Conservation (phyloP, 2,888 invertebrate species). For the Dolichopus griseipennis region DNA sequence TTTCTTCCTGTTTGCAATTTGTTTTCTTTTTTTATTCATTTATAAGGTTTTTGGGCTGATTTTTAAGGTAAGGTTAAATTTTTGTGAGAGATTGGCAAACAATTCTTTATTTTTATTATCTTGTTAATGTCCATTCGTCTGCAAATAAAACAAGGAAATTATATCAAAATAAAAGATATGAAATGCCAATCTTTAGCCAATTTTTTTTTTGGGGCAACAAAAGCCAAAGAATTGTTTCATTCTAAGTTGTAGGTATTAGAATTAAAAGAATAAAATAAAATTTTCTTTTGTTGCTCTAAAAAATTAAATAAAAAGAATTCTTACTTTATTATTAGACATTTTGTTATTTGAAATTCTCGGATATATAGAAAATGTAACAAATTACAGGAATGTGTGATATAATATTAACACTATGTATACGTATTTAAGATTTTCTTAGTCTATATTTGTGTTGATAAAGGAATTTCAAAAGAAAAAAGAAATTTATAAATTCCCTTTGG, state of each 20-base stretch:
- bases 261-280: too few species aligned
- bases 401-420: too few species aligned
- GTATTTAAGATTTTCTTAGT: too few species aligned
- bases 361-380: too few species aligned
- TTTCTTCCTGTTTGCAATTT: neutral
- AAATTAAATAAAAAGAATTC: too few species aligned
- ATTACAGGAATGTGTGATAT: too few species aligned
- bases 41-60: neutral
- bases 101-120: neutral
- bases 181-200: neutral
- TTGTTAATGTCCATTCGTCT: constrained; percentile 6
- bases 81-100: neutral
- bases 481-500: neutral
- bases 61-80: neutral
- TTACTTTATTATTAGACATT: too few species aligned
- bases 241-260: too few species aligned
- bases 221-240: too few species aligned
- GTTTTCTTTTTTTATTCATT: neutral
- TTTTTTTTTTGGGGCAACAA: too few species aligned
- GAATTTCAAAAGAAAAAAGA: neutral
- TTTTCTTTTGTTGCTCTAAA: neutral
- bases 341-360: too few species aligned
- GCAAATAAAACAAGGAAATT: neutral
- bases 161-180: neutral
- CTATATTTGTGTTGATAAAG: too few species aligned